Conservation (phyloP, 37 sponge, comb jelly and placozoan genomes). For the Aphrocallistes beatrix region DNA sequence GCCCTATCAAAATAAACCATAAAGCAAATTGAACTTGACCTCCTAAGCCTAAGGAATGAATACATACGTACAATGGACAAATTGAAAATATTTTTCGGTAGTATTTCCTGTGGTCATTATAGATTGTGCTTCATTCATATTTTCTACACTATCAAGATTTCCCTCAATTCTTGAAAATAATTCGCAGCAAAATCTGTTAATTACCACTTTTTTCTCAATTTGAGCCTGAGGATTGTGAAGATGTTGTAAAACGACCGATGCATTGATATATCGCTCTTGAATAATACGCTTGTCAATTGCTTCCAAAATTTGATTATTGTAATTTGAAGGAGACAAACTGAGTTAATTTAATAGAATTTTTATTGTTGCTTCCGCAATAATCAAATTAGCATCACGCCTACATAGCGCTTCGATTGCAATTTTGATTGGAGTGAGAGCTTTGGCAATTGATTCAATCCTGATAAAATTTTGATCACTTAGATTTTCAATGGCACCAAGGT, state of each 20-base stretch:
- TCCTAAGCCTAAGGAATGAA: no score
- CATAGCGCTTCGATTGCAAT: neutral
- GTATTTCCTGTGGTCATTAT: no score
- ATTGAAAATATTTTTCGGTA: no score
- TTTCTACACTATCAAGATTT: no score
- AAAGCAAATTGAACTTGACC: no score
- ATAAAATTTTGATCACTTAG: neutral
- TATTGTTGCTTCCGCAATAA: neutral
- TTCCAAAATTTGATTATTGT: neutral
- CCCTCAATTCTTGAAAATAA: no score
- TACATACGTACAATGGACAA: no score
- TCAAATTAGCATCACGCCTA: slow-evolving; percentile 5
- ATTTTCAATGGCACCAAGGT: neutral
- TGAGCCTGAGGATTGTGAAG: neutral
- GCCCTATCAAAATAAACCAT: no score
- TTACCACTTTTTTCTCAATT: neutral
- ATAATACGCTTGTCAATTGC: slow-evolving; percentile 15
- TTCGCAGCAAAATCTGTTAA: slow-evolving; percentile 3
- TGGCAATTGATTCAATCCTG: neutral
- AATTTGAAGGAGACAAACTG: neutral
- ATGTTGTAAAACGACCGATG: neutral
- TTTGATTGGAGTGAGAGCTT: slow-evolving; percentile 6
- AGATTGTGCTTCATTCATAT: no score
- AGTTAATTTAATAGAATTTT: neutral
- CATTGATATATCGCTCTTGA: neutral